phyloP scores from a whole-genome alignment of 2,113 vertebrate genomes.

The Pollachius pollachius region DNA sequence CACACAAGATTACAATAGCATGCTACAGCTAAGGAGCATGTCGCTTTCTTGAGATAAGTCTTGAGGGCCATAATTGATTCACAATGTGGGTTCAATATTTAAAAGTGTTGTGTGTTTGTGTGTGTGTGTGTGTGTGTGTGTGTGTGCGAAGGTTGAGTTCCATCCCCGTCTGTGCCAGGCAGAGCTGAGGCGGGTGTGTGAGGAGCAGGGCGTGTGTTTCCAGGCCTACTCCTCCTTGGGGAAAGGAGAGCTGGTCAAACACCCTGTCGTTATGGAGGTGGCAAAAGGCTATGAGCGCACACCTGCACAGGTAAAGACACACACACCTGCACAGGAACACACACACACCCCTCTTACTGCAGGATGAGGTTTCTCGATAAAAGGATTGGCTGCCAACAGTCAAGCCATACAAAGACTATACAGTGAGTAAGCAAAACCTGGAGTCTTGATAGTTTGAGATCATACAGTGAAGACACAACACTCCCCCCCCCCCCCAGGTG shows the following conservation, averaged over 20 bases:
- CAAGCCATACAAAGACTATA: too few relatives aligned
- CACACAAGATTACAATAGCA: too few relatives aligned
- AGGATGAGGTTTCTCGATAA: too few relatives aligned
- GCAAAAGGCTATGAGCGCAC: conserved; percentile 58
- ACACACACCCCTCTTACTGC: neutral
- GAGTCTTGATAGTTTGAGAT: neutral
- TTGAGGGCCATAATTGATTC: too few relatives aligned
- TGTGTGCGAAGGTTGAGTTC: conserved; percentile 73
- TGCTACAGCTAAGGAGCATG: too few relatives aligned
- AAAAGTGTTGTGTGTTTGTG: too few relatives aligned
- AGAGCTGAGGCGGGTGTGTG: conserved; percentile 70
- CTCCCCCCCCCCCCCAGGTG: conserved; percentile 36
- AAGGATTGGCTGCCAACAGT: too few relatives aligned
- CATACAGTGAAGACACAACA: neutral
- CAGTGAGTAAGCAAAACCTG: too few relatives aligned
- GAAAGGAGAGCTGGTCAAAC: conserved; percentile 63
- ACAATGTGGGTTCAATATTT: too few relatives aligned
- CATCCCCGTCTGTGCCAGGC: conserved; percentile 76
- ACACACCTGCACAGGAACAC: conserved; percentile 1
- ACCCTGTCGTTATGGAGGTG: conserved; percentile 34
- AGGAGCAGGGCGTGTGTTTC: conserved; percentile 69
- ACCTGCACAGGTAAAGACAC: conserved; percentile 68
- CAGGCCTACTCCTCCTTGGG: conserved; percentile 82
- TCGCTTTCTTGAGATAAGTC: too few relatives aligned
- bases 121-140: neutral